These are phyloP conservation scores for Chaetops frenatus DNA, from an alignment of 2,113 vertebrate species.

Conservation along the genomic window DNA sequence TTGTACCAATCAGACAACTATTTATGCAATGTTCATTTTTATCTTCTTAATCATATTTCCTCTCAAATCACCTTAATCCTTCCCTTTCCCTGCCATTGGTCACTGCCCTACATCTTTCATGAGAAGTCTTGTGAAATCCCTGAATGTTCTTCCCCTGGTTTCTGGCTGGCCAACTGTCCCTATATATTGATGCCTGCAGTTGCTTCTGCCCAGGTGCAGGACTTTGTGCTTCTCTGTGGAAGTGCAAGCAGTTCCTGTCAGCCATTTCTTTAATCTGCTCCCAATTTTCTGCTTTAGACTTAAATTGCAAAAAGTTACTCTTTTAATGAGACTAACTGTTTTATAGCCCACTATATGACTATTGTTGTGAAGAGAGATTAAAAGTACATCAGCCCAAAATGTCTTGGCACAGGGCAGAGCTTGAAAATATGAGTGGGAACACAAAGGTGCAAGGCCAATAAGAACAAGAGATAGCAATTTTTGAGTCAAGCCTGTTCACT, in stretches of 20 bases:
- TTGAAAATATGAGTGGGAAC: too few species aligned
- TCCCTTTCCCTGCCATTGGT: neutral
- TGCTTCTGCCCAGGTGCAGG: neutral
- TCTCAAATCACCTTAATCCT: neutral
- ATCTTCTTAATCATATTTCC: neutral
- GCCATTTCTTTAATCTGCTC: neutral
- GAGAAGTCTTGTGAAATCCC: neutral
- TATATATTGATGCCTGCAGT: neutral
- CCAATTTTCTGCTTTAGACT: neutral
- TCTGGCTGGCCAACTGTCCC: neutral
- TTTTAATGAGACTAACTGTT: neutral
- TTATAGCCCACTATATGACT: neutral
- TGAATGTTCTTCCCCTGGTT: neutral
- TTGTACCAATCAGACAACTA: neutral
- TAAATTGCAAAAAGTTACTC: neutral
- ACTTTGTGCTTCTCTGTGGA: neutral
- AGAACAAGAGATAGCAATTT: too few species aligned
- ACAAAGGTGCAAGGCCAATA: too few species aligned
- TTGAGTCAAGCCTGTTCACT: too few species aligned
- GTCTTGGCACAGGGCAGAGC: too few species aligned
- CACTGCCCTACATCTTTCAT: neutral
- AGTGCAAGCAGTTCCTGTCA: neutral
- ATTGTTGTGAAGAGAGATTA: neutral
- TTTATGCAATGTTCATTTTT: neutral
- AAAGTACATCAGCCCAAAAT: too few species aligned